Base-by-base conservation (phyloP, 2,113 vertebrate genomes). In the Petromus typicus region DNA sequence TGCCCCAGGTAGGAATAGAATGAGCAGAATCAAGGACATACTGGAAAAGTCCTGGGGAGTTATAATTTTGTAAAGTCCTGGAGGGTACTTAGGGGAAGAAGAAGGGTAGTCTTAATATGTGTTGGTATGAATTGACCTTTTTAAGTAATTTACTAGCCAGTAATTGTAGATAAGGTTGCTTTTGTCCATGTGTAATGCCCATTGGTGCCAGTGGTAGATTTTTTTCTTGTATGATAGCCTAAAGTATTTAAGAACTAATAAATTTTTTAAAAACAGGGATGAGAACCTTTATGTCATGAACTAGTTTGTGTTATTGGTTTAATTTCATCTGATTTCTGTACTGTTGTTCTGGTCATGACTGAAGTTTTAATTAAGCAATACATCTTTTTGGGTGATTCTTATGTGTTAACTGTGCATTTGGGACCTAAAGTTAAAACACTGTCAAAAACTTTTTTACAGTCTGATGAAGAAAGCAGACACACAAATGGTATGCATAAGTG, bases 1-100 rank as follows among this genome's bases (percentile, higher is more conserved):
- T 78, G 84, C 5, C 5, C 10, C 22, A 34, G 43, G 2, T 86
- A 37, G 37, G 48, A 56, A 32, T 93, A 18, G n/a, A 88, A 63
- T 76, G 86, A 85, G 43, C 37, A 83, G 83, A 87, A 71, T 78
- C 34, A 86, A 91, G 66, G 84, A 83, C 61, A 76, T 91, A 71
- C 59, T 80, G 71, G 67, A 78, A 11, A 83, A 43, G 37, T 51
- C 40, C 45, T 73, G 25, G 23, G 78, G 27, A 95, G 12, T 89
- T 89, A 76, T 0, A 66, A 34, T 93, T 56, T 56, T 56, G 64
- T 22, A 43, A 83, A 87, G 48, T 71, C 3, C 9, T 88, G 22
- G 87, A 87, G 40, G 91, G 64, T 80, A 64, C 20, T n/a, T 73
- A 48, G 5, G 82, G 7, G 37, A 67, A 91, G 40, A 25, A 61